A percentile compares a stretch with the other conserved stretches of the same genome.
phyloP scores from a whole-genome alignment of 2,797 vertebrate species.

The Cephalopachus bancanus region DNA sequence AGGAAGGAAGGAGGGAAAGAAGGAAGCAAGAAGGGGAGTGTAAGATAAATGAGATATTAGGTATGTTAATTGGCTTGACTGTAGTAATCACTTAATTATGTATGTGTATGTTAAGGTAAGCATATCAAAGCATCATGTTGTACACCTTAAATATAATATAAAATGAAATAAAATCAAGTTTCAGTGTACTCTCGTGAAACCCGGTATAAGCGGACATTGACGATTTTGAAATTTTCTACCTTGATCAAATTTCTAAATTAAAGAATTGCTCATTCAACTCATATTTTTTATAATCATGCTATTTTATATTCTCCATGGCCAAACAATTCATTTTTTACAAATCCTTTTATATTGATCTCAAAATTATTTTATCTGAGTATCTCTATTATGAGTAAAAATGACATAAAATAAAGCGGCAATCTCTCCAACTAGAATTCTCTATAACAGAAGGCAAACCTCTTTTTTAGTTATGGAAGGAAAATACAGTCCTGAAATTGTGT shows the following conservation, averaged over 20 bases:
- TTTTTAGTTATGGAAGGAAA: neutral
- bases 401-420: neutral
- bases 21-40: neutral
- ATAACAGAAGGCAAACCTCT: neutral
- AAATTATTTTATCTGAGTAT: slow-evolving; percentile 32
- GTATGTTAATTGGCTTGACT: neutral
- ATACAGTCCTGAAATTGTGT: neutral
- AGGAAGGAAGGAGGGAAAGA: neutral
- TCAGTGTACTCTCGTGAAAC: neutral
- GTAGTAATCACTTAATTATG: neutral
- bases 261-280: neutral
- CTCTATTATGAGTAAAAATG: slow-evolving; percentile 45
- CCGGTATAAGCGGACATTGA: neutral
- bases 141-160: neutral
- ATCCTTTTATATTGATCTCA: slow-evolving; percentile 37
- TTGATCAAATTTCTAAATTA: neutral
- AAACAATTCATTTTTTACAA: neutral
- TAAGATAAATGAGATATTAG: neutral
- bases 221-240: neutral
- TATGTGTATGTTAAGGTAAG: neutral
- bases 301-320: neutral
- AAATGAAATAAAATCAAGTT: neutral
- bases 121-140: neutral
- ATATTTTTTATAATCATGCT: neutral
- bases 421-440: slow-evolving; percentile 12